Percentiles rank a stretch among this genome's conserved stretches.
These are phyloP conservation scores for Gymnobelideus leadbeateri DNA, from an alignment of 2,113 vertebrate species.

Conservation along the genomic window DNA sequence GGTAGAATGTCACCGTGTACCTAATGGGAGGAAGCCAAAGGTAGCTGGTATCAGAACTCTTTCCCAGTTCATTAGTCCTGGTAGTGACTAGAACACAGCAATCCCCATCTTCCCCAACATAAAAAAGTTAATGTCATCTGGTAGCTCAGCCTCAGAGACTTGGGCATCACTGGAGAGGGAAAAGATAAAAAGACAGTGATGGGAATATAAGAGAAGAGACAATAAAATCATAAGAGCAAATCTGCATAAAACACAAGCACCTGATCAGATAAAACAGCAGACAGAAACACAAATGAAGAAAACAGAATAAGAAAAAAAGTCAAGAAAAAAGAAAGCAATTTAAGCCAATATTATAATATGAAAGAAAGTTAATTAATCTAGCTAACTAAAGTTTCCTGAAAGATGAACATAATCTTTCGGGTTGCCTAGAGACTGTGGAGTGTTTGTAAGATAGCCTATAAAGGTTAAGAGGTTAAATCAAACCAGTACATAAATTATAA, in stretches of 20 bases:
- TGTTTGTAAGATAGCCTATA: background rate
- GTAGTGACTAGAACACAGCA: background rate
- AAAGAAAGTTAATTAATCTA: background rate
- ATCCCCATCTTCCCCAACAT: background rate
- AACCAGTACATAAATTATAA: background rate
- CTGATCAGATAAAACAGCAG: background rate
- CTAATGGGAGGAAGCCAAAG: background rate
- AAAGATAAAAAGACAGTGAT: background rate
- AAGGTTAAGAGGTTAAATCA: background rate
- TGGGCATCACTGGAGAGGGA: background rate
- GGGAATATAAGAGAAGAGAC: background rate
- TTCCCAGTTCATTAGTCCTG: background rate
- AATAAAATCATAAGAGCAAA: background rate
- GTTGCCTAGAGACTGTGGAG: background rate
- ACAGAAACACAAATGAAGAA: background rate
- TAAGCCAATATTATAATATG: background rate
- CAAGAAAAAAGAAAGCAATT: background rate
- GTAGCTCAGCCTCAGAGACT: background rate
- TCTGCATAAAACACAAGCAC: background rate
- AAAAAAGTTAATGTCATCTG: background rate
- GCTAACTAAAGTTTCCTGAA: background rate
- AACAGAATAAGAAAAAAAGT: background rate
- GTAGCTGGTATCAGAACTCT: background rate
- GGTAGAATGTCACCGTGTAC: background rate
- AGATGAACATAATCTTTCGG: background rate